Evolutionary conservation across 2,113 vertebrate species (phyloP), one percentile per base, ranked within the genome.

Genomic region (Columba janthina): DNA sequence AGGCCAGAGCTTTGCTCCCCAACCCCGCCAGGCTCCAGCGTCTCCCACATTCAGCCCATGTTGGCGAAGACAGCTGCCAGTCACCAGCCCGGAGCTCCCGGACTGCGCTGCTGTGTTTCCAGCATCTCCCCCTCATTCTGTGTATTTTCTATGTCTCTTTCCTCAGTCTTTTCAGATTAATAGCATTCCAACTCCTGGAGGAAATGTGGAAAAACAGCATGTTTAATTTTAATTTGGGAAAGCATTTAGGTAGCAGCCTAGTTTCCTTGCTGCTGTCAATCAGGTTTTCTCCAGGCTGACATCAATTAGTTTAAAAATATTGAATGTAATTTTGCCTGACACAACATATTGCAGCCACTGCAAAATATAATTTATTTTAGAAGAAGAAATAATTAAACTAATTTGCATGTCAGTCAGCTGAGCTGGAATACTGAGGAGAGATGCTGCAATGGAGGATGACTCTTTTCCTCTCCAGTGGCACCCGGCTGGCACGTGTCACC

Each of bases 341-440:
- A 98, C 98, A 98, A 98, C 98, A 98, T 98, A 98, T 98, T 98
- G 98, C 98, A 98, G 98, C 97, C 97, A 98, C 98, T 98, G 98
- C 98, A 98, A 98, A 98, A 98, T 98, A 98, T 98, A 98, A 98
- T 98, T 98, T 98, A 98, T 98, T 98, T 98, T 97, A 98, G 98
- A 98, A 98, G 98, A 98, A 98, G 98, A 98, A 98, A 98, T 98
- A 98, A 98, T 98, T 98, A 98, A 98, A 98, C 98, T 98, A 98
- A 98, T 98, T 98, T 98, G 98, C 98, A 98, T 98, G 98, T 98
- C 98, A 98, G 98, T 98, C 98, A 98, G 98, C 96, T 97, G 96
- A 98, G 97, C 96, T 97, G 96, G 97, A 96, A 94, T 96, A 94
- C 94, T 16, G 10, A 77, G 84, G 84, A 88, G 79, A 93, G 90